Evolutionary conservation across 2,113 vertebrate species (phyloP), one percentile per base, ranked within the genome.

Genomic region (Chlamydotis undulata): DNA sequence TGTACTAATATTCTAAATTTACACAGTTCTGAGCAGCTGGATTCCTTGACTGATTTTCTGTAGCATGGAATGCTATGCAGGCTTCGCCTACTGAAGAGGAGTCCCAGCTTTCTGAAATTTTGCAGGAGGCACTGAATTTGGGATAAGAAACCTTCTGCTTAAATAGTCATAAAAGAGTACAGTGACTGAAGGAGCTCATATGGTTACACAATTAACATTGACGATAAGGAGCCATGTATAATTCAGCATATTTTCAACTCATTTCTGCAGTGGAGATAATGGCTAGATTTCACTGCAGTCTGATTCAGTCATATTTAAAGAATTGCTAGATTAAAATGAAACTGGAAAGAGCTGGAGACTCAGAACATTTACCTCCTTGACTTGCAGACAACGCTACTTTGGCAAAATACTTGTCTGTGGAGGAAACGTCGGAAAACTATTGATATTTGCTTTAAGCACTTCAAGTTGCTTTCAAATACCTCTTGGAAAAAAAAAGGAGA

Each of bases 381-480:
- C 53, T 89, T 82, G 33, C 24, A 69, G 61, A 39, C 65, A 90
- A 69, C 91, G 31, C 70, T 75, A 24, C n/a, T 78, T 73, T 41
- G 16, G 31, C 26, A 65, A 50, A 94, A 69, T 33, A 52, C n/a
- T 65, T 47, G 17, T 33, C 23, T 23, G 50, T 68, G n/a, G 28
- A 85, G 59, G 59, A 80, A 76, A 26, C 29, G 33, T 50, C 33
- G 69, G 61, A 78, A 87, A 82, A 56, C 26, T 39, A 6, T 19
- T 49, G 53, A 84, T 35, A 76, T 65, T 85, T 87, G 17, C 37
- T 90, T 83, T 39, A 73, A 91, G 61, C 3, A 5, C 22, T 74
- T 83, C 26, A 77, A n/a, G 65, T 61, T 87, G 35, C 55, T 94
- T 87, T 95, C 39, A 81, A 25, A 64, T 92, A 76, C 14, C 14